A percentile compares a stretch with the other conserved stretches of the same genome.
These are phyloP conservation scores for Trogon melanurus DNA, from an alignment of 2,113 vertebrate genomes.

Conservation along the genomic window DNA sequence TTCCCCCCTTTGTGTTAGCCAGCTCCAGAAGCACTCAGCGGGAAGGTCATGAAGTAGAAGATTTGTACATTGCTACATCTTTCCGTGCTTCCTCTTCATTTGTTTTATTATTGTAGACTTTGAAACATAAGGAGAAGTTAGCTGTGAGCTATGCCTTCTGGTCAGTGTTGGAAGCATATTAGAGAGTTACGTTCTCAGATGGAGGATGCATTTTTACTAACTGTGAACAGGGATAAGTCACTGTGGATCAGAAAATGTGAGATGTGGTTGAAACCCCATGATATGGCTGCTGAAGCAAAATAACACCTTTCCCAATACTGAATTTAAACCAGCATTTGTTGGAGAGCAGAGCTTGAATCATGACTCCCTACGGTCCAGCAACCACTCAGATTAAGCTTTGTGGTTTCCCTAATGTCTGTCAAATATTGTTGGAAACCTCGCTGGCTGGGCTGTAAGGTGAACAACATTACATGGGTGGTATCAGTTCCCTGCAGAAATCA, in stretches of 20 bases:
- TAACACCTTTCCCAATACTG: background rate
- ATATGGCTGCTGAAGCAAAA: background rate
- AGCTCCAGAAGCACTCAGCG: conserved; percentile 4
- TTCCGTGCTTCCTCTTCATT: background rate
- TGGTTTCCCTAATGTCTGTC: conserved; percentile 46
- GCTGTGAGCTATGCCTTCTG: conserved; percentile 1
- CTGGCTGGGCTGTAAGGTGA: conserved; percentile 17
- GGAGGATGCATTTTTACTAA: conserved; percentile 39
- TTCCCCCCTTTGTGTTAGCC: background rate
- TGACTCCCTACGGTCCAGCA: background rate
- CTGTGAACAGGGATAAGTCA: conserved; percentile 5
- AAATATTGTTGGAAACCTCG: conserved; percentile 13
- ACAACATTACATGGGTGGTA: conserved; percentile 57
- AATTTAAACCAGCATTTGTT: conserved; percentile 11
- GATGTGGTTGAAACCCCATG: conserved; percentile 9
- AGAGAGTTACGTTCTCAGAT: background rate
- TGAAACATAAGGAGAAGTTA: conserved; percentile 39
- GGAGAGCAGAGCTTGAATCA: background rate
- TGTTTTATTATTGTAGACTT: conserved; percentile 9
- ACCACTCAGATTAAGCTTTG: conserved; percentile 32
- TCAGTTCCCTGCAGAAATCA: conserved; percentile 15
- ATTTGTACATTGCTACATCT: conserved; percentile 11
- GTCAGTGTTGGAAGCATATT: background rate
- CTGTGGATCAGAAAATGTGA: conserved; percentile 1
- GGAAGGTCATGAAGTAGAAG: conserved; percentile 36